Percentiles rank a stretch among this genome's conserved stretches.
These are phyloP conservation scores for Proterorhinus semilunaris DNA, from an alignment of 2,113 vertebrate species.

Conservation along the genomic window DNA sequence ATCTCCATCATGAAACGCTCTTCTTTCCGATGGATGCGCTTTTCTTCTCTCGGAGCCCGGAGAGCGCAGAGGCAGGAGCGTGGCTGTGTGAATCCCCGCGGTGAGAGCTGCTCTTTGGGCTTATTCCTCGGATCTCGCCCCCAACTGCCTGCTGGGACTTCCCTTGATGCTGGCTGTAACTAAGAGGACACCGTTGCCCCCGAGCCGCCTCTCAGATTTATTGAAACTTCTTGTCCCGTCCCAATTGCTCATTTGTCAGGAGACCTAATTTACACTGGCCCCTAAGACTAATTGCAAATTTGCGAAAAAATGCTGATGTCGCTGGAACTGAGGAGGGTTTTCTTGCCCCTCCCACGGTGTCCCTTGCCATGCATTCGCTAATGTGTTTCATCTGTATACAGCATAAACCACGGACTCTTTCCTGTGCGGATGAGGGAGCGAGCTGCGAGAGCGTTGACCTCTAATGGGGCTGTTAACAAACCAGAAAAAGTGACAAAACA, in stretches of 20 bases:
- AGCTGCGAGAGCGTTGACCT: slow-evolving; percentile 43
- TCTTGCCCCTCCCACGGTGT: slow-evolving; percentile 79
- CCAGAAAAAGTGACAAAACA: slow-evolving; percentile 67
- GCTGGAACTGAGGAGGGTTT: slow-evolving; percentile 82
- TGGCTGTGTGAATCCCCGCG: slow-evolving; percentile 41
- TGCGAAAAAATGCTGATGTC: slow-evolving; percentile 98
- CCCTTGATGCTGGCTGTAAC: slow-evolving; percentile 55
- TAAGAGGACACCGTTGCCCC: slow-evolving; percentile 62
- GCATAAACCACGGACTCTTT: slow-evolving; percentile 89
- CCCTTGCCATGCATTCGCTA: slow-evolving; percentile 96
- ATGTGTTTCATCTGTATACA: slow-evolving; percentile 97
- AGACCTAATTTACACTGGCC: slow-evolving; percentile 98
- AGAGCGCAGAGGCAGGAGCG: slow-evolving; percentile 40
- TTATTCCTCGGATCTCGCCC: slow-evolving; percentile 43
- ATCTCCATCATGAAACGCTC: slow-evolving; percentile 54
- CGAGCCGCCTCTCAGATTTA: slow-evolving; percentile 76
- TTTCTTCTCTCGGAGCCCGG: slow-evolving; percentile 31
- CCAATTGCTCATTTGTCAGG: slow-evolving; percentile 97
- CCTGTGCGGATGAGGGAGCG: slow-evolving; percentile 26
- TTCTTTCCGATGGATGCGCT: slow-evolving; percentile 29
- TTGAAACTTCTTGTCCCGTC: slow-evolving; percentile 85
- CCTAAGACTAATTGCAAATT: slow-evolving; percentile 99
- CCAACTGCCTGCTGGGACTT: slow-evolving; percentile 52
- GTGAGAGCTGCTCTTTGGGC: slow-evolving; percentile 50
- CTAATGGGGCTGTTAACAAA: slow-evolving; percentile 57